A percentile compares a stretch with the other conserved stretches of the same genome.
phyloP scores from a whole-genome alignment of 2,113 vertebrate genomes.

The Mobula hypostoma region DNA sequence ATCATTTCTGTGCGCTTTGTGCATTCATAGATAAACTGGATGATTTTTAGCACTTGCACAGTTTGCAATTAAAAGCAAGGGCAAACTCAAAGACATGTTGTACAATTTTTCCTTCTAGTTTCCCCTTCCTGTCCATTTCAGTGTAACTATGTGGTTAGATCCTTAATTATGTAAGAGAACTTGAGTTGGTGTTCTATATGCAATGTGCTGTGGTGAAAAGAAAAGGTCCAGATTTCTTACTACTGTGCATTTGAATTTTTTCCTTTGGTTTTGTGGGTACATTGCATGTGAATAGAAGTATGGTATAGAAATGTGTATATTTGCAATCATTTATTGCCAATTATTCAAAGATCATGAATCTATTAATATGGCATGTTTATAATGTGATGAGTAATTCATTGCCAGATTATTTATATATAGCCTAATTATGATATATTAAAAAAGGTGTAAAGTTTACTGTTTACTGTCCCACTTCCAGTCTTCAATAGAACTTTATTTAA shows the following conservation, averaged over 20 bases:
- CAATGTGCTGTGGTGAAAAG: slow-evolving; percentile 5
- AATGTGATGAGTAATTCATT: background rate
- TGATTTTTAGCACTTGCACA: background rate
- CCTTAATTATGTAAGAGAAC: background rate
- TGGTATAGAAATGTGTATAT: slow-evolving; percentile 1
- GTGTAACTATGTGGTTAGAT: background rate
- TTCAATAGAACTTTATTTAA: background rate
- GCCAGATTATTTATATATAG: background rate
- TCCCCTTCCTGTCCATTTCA: background rate
- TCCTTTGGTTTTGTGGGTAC: background rate
- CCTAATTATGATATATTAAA: background rate
- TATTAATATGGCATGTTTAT: slow-evolving; percentile 28
- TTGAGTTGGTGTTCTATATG: background rate
- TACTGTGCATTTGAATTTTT: background rate
- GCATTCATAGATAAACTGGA: background rate
- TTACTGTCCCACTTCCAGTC: background rate
- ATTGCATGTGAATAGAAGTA: background rate
- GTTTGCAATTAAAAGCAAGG: background rate
- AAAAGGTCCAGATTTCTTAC: background rate
- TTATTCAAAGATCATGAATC: background rate
- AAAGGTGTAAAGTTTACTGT: background rate
- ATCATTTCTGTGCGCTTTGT: background rate
- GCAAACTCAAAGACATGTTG: background rate
- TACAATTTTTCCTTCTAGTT: background rate
- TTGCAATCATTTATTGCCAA: background rate